Evolutionary conservation across 2,113 vertebrate genomes (phyloP).

Genomic region (Albula glossodonta): DNA sequence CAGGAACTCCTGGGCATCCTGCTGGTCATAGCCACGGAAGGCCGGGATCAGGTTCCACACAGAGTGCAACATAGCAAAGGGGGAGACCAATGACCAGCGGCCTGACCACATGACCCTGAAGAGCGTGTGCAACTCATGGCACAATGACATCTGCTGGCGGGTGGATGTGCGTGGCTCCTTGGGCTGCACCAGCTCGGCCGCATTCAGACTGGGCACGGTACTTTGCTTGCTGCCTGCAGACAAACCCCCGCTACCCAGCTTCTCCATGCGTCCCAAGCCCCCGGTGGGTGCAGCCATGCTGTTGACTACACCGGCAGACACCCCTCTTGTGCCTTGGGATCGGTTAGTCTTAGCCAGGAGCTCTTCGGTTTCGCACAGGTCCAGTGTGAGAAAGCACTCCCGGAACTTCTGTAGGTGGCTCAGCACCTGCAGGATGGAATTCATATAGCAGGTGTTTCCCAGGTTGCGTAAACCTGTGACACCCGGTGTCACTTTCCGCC

Average conservation of each 20-base stretch:
- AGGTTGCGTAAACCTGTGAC: conserved; percentile 95
- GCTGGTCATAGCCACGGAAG: conserved; percentile 95
- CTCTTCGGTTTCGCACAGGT: conserved; percentile 92
- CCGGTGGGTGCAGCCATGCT: conserved; percentile 55
- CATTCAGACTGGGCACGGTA: conserved; percentile 66
- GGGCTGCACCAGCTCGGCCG: conserved; percentile 86
- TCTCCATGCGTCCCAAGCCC: conserved; percentile 61
- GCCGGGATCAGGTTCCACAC: conserved; percentile 98
- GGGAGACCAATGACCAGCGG: conserved; percentile 94
- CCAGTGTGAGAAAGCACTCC: conserved; percentile 95
- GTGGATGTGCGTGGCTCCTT: conserved; percentile 85
- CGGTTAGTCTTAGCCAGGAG: conserved; percentile 83
- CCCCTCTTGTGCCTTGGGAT: conserved; percentile 66
- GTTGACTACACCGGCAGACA: conserved; percentile 66
- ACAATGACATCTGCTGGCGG: conserved; percentile 94
- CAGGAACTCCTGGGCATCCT: conserved; percentile 97
- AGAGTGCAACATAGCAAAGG: conserved; percentile 97
- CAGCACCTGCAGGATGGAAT: conserved; percentile 97
- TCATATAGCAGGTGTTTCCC: conserved; percentile 99
- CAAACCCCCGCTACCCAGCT: conserved; percentile 59
- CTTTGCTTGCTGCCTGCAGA: conserved; percentile 61
- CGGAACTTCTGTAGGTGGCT: conserved; percentile 98
- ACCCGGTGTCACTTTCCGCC: conserved; percentile 83
- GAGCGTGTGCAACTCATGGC: conserved; percentile 96
- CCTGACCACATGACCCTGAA: conserved; percentile 99